Evolutionary conservation across 2,113 vertebrate species (phyloP), one percentile per base, ranked within the genome.

Genomic region (Calypte anna): DNA sequence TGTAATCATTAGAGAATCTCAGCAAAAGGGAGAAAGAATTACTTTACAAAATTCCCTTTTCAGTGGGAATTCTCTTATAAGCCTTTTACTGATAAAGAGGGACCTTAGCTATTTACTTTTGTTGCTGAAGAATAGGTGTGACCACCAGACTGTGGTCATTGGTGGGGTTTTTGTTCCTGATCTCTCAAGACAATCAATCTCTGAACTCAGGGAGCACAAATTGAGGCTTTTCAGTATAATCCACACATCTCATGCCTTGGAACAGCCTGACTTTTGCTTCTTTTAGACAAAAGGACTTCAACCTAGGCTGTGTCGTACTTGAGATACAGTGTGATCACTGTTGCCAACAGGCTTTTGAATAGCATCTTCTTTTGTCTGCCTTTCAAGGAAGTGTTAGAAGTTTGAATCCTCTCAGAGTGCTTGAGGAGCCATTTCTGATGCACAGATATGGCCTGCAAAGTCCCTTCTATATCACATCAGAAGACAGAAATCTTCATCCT

Each of bases 201-300:
- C 61, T 53, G 36, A 70, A 57, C 12, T 66, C 8, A 1, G 17
- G 14, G 31, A 74, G 16, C 0, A 0, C 70, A 9, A 86, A 54
- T 6, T 1, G 7, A 88, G 51, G 51, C 12, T 62, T 82, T 36
- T 79, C n/a, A 38, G 20, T 24, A 3, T 19, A 75, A 30, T 27
- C 43, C 22, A 11, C 22, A 11, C 55, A 23, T n/a, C 21, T 58
- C 23, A n/a, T 6, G 24, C 54, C 78, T 67, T 70, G 66, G 30
- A n/a, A 7, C 57, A 75, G 20, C 21, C 46, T 43, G 22, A 20
- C 46, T 62, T 18, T 85, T 46, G 13, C 23, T 93, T 82, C 48
- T 80, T 55, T 72, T 31, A 30, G 24, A 36, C 1, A 8, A 51
- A 66, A n/a, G 30, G 44, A 46, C 40, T 76, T 83, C 33, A 68